A percentile compares a stretch with the other conserved stretches of the same genome.
Evolutionary conservation across 1,140 invertebrate species (phyloP).

Genomic region (Ruditapes philippinarum): DNA sequence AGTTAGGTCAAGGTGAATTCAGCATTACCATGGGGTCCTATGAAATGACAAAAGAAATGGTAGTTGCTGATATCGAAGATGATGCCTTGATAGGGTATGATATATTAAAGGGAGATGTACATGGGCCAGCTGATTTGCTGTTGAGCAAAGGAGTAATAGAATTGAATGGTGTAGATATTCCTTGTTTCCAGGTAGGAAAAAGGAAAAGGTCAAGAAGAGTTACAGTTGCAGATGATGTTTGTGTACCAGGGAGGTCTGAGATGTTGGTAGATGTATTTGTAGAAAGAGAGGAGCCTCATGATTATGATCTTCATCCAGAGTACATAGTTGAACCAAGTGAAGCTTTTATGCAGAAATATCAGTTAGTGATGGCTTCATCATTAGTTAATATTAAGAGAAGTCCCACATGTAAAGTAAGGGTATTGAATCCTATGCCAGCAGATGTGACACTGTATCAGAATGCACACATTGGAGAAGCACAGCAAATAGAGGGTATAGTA

Average conservation of each 20-base stretch:
- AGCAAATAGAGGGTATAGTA: background rate
- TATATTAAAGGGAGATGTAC: background rate
- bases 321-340: background rate
- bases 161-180: conserved; percentile 20
- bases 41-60: background rate
- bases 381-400: too few species aligned
- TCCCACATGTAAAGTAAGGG: too few species aligned
- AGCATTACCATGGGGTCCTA: background rate
- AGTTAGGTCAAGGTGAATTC: background rate
- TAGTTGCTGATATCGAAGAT: conserved; percentile 39
- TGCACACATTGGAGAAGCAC: conserved; percentile 1
- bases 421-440: background rate
- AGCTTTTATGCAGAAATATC: background rate
- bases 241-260: conserved; percentile 21
- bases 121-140: conserved; percentile 30
- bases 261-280: conserved; percentile 31
- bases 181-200: background rate
- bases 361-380: conserved; percentile 5
- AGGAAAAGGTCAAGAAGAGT: conserved; percentile 23
- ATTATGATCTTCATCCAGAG: background rate
- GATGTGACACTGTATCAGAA: conserved; percentile 12
- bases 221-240: conserved; percentile 3
- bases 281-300: conserved; percentile 7
- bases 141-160: conserved; percentile 9
- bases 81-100: background rate